Percentiles rank a stretch among this genome's conserved stretches.
Evolutionary conservation across 2,797 vertebrate species (phyloP).

Genomic region (Poecile montanus): DNA sequence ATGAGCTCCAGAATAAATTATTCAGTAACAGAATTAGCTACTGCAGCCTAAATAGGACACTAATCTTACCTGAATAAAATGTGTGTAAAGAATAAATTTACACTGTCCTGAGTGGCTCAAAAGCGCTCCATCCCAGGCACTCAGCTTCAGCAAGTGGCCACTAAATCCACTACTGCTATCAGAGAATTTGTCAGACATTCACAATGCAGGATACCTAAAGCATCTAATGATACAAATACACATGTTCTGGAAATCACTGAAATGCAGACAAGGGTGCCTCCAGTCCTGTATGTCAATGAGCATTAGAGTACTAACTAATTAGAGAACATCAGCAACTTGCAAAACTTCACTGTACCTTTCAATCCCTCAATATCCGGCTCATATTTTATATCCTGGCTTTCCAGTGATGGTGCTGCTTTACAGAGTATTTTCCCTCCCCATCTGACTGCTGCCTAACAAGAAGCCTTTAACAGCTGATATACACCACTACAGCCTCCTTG

Average conservation of each 20-base stretch:
- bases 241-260: not conserved
- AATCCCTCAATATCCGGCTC: not conserved
- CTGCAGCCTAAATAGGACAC: not conserved
- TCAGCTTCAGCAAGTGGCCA: not conserved
- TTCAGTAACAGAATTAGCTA: not conserved
- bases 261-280: not conserved
- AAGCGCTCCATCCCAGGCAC: not conserved
- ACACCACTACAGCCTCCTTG: not conserved
- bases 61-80: not conserved
- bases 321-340: not conserved
- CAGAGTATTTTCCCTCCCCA: not conserved
- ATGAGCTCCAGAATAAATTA: not conserved
- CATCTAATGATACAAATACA: not conserved
- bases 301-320: not conserved
- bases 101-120: not conserved
- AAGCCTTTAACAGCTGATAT: not conserved
- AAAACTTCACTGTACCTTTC: not conserved
- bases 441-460: not conserved
- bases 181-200: not conserved
- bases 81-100: not conserved
- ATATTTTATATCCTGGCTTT: not conserved
- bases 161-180: not conserved
- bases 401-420: not conserved
- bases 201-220: not conserved
- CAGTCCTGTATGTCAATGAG: not conserved